Evolutionary conservation across 2,113 vertebrate species (phyloP), one percentile per base, ranked within the genome.

Genomic region (Tamias sibiricus): DNA sequence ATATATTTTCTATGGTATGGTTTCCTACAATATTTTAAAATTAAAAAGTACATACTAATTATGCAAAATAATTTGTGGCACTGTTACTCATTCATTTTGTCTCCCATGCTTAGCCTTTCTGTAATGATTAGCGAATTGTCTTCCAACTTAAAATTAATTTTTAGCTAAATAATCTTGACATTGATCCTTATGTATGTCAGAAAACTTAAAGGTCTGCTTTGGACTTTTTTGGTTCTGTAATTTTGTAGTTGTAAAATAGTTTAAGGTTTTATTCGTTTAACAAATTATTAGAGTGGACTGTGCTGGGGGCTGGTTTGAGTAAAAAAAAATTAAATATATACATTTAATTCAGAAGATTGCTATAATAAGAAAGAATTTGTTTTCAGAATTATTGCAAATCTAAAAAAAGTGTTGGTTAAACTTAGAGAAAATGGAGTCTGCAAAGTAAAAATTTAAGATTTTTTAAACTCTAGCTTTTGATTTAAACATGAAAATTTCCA

Each of bases 401-500:
- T 83, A 72, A 40, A 68, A 49, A 57, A 94, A 52, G 10, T 87
- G 13, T 90, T 95, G n/a, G n/a, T 81, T 88, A 79, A 93, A 89
- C 42, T 80, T 75, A 22, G 30, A 22, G 17, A 71, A 88, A 6
- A 90, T 81, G 40, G 62, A 57, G n/a, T 35, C 89, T 77, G 37
- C 54, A 83, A 69, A 75, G 49, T 83, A 54, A 52, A 62, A 13
- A 92, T 47, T 82, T 69, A 74, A 54, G 64, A 57, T 20, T 85
- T 92, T 57, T 84, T 52, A 47, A 95, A 74, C 10, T 44, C 7
- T 37, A 76, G 40, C 14, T 80, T 97, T 96, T 83, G 75, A 62
- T 87, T 75, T 81, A 94, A 90, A 96, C 24, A 59, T 22, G 80
- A 57, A 94, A 76, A 75, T 82, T 96, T 97, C 32, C 92, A 85